These are phyloP conservation scores for Notolabrus celidotus DNA, from an alignment of 2,797 vertebrate genomes.

Conservation along the genomic window DNA sequence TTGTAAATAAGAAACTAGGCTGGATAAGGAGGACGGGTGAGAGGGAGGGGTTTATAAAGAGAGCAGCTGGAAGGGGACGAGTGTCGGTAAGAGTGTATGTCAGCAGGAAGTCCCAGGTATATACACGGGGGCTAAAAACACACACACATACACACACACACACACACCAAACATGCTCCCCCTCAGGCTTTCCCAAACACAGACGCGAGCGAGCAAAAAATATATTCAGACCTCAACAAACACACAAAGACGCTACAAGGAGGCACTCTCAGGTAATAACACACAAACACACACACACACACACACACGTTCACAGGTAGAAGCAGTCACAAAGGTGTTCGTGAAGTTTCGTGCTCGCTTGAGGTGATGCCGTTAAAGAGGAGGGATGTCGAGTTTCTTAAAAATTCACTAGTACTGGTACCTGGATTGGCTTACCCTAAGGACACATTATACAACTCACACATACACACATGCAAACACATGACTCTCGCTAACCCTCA, in stretches of 20 bases:
- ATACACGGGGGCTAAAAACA: slow-evolving; percentile 43
- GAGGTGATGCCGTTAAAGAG: slow-evolving; percentile 12
- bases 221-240: slow-evolving; percentile 38
- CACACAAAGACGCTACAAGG: slow-evolving; percentile 1
- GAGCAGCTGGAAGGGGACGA: slow-evolving; percentile 37
- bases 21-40: slow-evolving; percentile 13
- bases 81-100: slow-evolving; percentile 58
- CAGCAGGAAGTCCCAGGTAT: slow-evolving; percentile 59
- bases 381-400: slow-evolving; percentile 6
- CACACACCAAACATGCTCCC: not conserved
- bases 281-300: not conserved
- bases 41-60: slow-evolving; percentile 10
- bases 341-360: not conserved
- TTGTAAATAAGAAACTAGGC: slow-evolving; percentile 2
- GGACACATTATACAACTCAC: slow-evolving; percentile 29
- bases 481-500: not conserved
- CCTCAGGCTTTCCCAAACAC: slow-evolving; percentile 40
- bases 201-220: slow-evolving; percentile 35
- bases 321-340: not conserved
- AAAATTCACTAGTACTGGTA: slow-evolving; percentile 7
- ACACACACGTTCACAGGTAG: slow-evolving; percentile 5
- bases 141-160: not conserved
- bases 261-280: slow-evolving; percentile 25
- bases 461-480: not conserved
- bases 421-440: slow-evolving; percentile 22